Evolutionary conservation across 1,140 invertebrate species (phyloP).

Genomic region (Triops cancriformis): DNA sequence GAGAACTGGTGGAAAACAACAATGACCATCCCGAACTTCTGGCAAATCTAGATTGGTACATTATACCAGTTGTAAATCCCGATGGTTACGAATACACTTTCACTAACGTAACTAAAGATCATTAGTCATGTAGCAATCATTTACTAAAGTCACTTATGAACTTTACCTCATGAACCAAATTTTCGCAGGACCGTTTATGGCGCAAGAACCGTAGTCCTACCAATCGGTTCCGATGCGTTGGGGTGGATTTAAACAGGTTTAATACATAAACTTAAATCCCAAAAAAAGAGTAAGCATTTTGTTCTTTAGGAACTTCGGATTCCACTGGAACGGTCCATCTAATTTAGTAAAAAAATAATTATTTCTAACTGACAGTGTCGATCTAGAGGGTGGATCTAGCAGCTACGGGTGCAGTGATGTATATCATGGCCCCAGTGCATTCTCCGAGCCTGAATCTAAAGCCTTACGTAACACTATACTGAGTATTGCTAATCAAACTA

Average conservation of each 20-base stretch:
- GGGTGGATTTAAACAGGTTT: slow-evolving; percentile 30
- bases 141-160: too few species aligned
- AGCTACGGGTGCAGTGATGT: slow-evolving; percentile 46
- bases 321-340: slow-evolving; percentile 29
- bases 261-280: background rate
- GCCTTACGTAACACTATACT: slow-evolving; percentile 44
- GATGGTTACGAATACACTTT: slow-evolving; percentile 40
- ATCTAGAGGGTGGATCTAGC: slow-evolving; percentile 49
- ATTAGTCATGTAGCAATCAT: background rate
- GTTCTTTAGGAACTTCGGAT: slow-evolving; percentile 33
- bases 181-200: slow-evolving; percentile 33
- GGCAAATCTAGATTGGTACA: slow-evolving; percentile 42
- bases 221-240: slow-evolving; percentile 30
- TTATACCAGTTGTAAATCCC: slow-evolving; percentile 42
- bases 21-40: slow-evolving; percentile 33
- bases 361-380: background rate
- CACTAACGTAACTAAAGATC: slow-evolving; percentile 1
- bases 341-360: background rate
- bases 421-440: slow-evolving; percentile 53
- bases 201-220: slow-evolving; percentile 32
- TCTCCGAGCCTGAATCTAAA: slow-evolving; percentile 57
- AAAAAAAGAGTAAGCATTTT: background rate
- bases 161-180: background rate
- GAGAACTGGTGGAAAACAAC: slow-evolving; percentile 34
- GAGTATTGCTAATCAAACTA: slow-evolving; percentile 38